Conservation (phyloP, 2,113 vertebrate genomes). For the Philantomba maxwellii region DNA sequence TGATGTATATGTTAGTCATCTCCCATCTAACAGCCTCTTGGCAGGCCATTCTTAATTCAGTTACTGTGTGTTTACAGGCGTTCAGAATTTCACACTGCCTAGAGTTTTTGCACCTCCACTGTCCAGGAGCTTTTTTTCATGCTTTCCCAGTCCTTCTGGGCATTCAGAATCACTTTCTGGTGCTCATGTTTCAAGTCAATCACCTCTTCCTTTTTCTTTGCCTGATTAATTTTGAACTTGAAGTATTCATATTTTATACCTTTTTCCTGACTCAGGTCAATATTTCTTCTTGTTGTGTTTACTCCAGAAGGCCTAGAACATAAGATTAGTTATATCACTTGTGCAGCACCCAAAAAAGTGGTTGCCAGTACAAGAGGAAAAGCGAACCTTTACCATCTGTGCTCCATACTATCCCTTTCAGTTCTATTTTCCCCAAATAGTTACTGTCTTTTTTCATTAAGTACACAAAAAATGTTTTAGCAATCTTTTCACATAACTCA, state of each 20-base stretch:
- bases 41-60: background rate
- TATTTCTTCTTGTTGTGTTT: background rate
- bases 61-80: slow-evolving; percentile 1
- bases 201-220: slow-evolving; percentile 2
- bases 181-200: background rate
- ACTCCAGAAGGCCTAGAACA: background rate
- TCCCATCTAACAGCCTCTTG: background rate
- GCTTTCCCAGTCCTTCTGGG: background rate
- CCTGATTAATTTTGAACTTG: background rate
- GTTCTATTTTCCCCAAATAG: background rate
- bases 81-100: slow-evolving; percentile 5
- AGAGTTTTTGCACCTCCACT: slow-evolving; percentile 19
- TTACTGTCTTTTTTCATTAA: background rate
- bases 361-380: background rate
- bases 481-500: background rate
- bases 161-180: background rate
- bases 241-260: background rate
- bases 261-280: background rate
- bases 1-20: background rate
- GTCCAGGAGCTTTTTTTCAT: slow-evolving; percentile 6
- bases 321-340: background rate
- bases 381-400: background rate
- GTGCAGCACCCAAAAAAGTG: background rate
- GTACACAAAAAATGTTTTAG: background rate
- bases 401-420: background rate